Conservation (phyloP, 1,140 invertebrate genomes). For the Watersipora subatra region DNA sequence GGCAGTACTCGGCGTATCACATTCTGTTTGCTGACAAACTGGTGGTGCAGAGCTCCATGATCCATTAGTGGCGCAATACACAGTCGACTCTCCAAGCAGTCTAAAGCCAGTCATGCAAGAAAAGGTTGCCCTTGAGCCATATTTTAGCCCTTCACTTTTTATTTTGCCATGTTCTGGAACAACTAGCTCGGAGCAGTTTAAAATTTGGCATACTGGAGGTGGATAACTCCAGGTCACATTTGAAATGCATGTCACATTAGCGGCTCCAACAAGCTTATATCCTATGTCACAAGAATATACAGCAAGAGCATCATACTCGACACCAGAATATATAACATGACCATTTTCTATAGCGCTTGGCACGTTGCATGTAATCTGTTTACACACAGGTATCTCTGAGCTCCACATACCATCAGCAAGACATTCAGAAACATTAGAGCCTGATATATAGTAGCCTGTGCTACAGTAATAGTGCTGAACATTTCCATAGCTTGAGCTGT, state of each 20-base stretch:
- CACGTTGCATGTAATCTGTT: neutral
- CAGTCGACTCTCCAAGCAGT: neutral
- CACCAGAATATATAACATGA: conserved; percentile 10
- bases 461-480: too few relatives aligned
- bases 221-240: conserved; percentile 73
- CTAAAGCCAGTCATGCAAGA: neutral
- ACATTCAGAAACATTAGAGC: neutral
- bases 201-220: conserved; percentile 65
- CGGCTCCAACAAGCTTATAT: conserved; percentile 56
- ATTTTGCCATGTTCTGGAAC: neutral
- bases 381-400: neutral
- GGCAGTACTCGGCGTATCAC: neutral
- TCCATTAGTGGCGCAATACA: neutral
- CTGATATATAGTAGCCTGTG: neutral
- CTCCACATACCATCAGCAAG: too few relatives aligned
- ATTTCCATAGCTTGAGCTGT: too few relatives aligned
- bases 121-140: too few relatives aligned
- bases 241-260: conserved; percentile 58
- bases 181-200: conserved; percentile 16
- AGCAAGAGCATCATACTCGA: conserved; percentile 17
- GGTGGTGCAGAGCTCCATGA: neutral
- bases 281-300: conserved; percentile 66
- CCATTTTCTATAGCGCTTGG: conserved; percentile 20
- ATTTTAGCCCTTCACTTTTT: neutral
- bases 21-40: neutral